Conservation (phyloP, 2,797 vertebrate genomes). For the Danio tinwini region DNA sequence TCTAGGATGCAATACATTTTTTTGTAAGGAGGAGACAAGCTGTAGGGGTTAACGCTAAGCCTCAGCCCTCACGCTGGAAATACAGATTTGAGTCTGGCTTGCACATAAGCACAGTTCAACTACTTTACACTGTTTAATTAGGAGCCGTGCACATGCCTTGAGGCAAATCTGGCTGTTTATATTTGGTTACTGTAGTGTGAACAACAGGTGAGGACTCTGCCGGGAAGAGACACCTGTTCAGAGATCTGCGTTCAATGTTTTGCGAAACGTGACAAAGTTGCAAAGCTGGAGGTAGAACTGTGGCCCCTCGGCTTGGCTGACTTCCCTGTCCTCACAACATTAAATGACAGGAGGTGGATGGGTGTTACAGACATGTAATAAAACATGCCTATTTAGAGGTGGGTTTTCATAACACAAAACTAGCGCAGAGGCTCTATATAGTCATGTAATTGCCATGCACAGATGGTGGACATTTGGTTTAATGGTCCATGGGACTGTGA, state of each 20-base stretch:
- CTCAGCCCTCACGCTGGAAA: too few relatives aligned
- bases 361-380: slow-evolving; percentile 31
- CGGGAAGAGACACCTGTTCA: slow-evolving; percentile 55
- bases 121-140: slow-evolving; percentile 63
- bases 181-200: slow-evolving; percentile 34
- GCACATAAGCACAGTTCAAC: background rate
- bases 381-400: slow-evolving; percentile 48
- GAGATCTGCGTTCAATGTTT: slow-evolving; percentile 51
- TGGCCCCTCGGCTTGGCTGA: slow-evolving; percentile 43
- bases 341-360: slow-evolving; percentile 38
- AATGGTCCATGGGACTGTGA: slow-evolving; percentile 37
- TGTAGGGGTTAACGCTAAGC: too few relatives aligned
- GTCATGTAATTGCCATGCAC: slow-evolving; percentile 53
- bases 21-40: too few relatives aligned
- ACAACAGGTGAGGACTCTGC: slow-evolving; percentile 34
- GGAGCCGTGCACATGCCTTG: slow-evolving; percentile 45
- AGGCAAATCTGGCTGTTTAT: slow-evolving; percentile 33
- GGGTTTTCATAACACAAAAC: slow-evolving; percentile 42
- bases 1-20: too few relatives aligned
- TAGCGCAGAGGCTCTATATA: slow-evolving; percentile 24
- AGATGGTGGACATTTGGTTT: slow-evolving; percentile 52
- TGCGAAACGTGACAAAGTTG: slow-evolving; percentile 54
- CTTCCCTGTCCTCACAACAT: slow-evolving; percentile 43
- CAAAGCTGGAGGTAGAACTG: slow-evolving; percentile 18
- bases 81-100: too few relatives aligned